Conservation (phyloP, 2,888 invertebrate species). For the Panorpa germanica region DNA sequence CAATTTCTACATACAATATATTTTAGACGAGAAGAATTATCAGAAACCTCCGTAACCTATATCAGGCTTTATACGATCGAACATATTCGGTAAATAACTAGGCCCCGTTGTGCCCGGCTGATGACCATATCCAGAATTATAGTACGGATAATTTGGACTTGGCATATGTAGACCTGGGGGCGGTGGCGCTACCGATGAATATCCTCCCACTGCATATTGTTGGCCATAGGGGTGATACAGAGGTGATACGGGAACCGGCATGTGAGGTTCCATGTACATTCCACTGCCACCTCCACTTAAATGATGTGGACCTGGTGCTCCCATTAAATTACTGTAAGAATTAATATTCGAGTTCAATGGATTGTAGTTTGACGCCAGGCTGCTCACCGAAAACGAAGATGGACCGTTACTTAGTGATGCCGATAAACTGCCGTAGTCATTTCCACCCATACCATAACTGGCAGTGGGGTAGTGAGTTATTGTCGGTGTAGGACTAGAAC, state of each 20-base stretch:
- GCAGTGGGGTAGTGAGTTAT: conserved; percentile 22
- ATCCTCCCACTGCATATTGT: conserved; percentile 18
- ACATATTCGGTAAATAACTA: conserved; percentile 23
- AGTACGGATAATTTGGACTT: conserved; percentile 47
- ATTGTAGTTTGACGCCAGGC: conserved; percentile 21
- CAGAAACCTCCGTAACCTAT: conserved; percentile 30
- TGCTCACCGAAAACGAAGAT: conserved; percentile 26
- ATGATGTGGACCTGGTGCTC: conserved; percentile 19
- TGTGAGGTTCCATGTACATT: conserved; percentile 27
- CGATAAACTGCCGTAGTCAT: conserved; percentile 20
- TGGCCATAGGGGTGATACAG: conserved; percentile 24
- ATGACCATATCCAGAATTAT: conserved; percentile 22
- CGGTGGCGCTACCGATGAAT: conserved; percentile 23
- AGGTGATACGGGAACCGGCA: conserved; percentile 27
- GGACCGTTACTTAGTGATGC: conserved; percentile 20
- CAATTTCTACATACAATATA: too few relatives aligned
- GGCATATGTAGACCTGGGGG: conserved; percentile 43
- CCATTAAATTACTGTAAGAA: conserved; percentile 25
- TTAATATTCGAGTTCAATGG: conserved; percentile 16
- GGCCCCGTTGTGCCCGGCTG: too few relatives aligned
- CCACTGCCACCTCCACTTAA: conserved; percentile 16
- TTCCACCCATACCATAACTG: conserved; percentile 13
- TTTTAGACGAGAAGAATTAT: too few relatives aligned
- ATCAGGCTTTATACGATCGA: conserved; percentile 30
- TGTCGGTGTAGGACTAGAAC: conserved; percentile 12